Conservation (phyloP, 1,140 invertebrate species). For the Lutraria rhynchaena region DNA sequence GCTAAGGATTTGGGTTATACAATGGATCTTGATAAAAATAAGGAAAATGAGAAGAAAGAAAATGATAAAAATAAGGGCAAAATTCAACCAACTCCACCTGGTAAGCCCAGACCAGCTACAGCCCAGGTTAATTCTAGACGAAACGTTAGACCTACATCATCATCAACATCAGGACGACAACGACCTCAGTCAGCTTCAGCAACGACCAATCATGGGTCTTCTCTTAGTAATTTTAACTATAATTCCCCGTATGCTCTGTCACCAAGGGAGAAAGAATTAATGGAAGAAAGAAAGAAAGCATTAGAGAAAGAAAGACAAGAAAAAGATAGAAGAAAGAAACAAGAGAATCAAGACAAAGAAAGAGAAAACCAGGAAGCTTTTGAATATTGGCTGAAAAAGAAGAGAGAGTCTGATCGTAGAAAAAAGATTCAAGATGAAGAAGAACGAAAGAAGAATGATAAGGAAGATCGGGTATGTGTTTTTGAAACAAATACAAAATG, state of each 20-base stretch:
- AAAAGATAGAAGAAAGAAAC: conserved; percentile 62
- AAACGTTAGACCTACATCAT: conserved; percentile 48
- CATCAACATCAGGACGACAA: conserved; percentile 44
- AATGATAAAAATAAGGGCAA: conserved; percentile 16
- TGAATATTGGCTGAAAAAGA: conserved; percentile 70
- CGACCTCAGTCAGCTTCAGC: conserved; percentile 62
- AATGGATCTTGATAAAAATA: conserved; percentile 58
- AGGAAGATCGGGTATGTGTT: conserved; percentile 66
- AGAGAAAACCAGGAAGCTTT: conserved; percentile 69
- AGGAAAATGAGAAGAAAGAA: conserved; percentile 37
- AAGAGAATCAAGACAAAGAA: conserved; percentile 64
- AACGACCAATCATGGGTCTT: conserved; percentile 33
- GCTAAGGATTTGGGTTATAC: conserved; percentile 63
- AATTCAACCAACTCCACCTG: conserved; percentile 69
- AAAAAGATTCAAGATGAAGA: conserved; percentile 63
- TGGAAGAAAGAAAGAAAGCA: conserved; percentile 63
- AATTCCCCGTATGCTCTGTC: conserved; percentile 78
- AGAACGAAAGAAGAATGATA: conserved; percentile 60
- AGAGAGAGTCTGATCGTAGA: conserved; percentile 60
- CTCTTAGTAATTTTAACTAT: conserved; percentile 69
- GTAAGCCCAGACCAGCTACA: conserved; percentile 69
- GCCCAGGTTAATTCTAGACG: conserved; percentile 54
- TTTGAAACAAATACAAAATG: no score
- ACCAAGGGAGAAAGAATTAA: conserved; percentile 65
- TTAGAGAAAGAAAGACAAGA: conserved; percentile 62